phyloP scores from a whole-genome alignment of 2,797 vertebrate species.

The Spheniscus humboldti region DNA sequence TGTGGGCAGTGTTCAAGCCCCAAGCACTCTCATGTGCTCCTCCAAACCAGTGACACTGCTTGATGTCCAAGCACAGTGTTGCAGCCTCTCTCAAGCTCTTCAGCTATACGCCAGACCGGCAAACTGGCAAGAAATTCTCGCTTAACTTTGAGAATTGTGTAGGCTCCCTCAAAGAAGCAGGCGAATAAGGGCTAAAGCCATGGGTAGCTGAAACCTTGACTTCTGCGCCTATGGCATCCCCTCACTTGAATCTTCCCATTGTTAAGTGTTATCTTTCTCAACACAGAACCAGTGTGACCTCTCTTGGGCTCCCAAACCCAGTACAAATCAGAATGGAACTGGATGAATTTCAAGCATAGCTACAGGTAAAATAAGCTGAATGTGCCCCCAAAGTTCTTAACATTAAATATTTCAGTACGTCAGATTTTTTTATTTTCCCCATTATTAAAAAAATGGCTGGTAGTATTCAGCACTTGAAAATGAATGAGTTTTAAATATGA shows the following conservation, averaged over 20 bases:
- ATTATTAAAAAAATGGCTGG: background rate
- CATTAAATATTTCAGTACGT: background rate
- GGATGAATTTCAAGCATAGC: background rate
- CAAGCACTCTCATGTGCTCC: background rate
- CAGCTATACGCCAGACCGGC: fast-evolving
- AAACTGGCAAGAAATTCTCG: background rate
- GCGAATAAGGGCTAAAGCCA: background rate
- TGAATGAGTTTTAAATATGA: conserved; percentile 10
- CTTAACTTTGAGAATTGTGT: background rate
- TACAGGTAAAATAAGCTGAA: background rate
- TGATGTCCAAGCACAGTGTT: background rate
- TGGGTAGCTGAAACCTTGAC: background rate
- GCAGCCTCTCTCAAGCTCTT: background rate
- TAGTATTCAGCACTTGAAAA: background rate
- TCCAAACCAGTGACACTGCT: background rate
- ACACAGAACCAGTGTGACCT: background rate
- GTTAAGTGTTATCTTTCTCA: background rate
- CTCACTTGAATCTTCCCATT: background rate
- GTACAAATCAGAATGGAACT: background rate
- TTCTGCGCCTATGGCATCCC: background rate
- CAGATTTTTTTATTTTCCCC: background rate
- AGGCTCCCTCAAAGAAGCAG: background rate
- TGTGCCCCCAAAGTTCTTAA: background rate
- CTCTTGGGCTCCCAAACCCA: background rate
- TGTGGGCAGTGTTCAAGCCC: background rate